These are phyloP conservation scores for Benitochromis conjunctus DNA, from an alignment of 2,113 vertebrate genomes.

Conservation along the genomic window DNA sequence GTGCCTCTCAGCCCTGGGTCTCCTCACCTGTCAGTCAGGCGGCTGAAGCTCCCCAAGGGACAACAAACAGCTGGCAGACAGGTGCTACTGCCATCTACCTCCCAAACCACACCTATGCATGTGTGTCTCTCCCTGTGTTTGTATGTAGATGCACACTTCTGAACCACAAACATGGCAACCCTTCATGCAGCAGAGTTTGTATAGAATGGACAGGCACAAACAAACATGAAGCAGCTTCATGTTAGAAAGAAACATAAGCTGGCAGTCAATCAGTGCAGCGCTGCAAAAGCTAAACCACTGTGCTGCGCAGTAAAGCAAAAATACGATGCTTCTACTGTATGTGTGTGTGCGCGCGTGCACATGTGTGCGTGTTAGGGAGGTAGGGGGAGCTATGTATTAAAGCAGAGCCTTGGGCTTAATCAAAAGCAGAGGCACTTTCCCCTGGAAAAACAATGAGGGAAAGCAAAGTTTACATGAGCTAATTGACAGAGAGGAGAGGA, in stretches of 20 bases:
- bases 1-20: slow-evolving; percentile 50
- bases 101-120: slow-evolving; percentile 38
- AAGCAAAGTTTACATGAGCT: slow-evolving; percentile 71
- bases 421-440: slow-evolving; percentile 65
- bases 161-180: background rate
- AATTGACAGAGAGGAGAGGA: slow-evolving; percentile 55
- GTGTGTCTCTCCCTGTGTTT: background rate
- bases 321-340: slow-evolving; percentile 19
- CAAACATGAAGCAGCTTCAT: slow-evolving; percentile 9
- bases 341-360: background rate
- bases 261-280: background rate
- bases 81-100: slow-evolving; percentile 53
- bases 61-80: slow-evolving; percentile 68
- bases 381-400: slow-evolving; percentile 25
- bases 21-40: slow-evolving; percentile 70
- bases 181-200: background rate
- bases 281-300: slow-evolving; percentile 4
- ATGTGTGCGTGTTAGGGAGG: background rate
- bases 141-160: background rate
- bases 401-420: slow-evolving; percentile 54
- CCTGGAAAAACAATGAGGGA: slow-evolving; percentile 68
- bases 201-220: slow-evolving; percentile 1
- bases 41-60: slow-evolving; percentile 55
- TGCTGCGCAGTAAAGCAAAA: slow-evolving; percentile 1
- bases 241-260: background rate